Conservation (phyloP, 2,113 vertebrate genomes). For the Crotalus horridus region DNA sequence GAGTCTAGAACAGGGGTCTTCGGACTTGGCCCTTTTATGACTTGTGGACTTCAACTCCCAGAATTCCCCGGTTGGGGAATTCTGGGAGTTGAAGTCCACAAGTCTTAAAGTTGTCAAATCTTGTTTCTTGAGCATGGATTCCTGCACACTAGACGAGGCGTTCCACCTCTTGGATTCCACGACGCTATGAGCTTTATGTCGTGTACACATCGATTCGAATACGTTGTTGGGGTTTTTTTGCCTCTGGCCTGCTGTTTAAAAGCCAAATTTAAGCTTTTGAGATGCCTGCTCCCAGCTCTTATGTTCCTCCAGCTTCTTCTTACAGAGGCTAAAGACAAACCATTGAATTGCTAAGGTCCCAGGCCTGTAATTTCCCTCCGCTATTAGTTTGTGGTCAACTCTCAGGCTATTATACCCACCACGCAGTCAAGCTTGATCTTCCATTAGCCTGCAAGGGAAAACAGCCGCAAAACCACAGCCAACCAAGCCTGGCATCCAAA, state of each 20-base stretch:
- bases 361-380: background rate
- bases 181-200: background rate
- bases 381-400: conserved; percentile 32
- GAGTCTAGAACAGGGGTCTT: no score
- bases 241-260: background rate
- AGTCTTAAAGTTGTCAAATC: no score
- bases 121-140: background rate
- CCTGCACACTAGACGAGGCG: background rate
- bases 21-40: background rate
- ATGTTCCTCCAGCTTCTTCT: background rate
- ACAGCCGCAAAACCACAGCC: conserved; percentile 29
- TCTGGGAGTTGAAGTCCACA: background rate
- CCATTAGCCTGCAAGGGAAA: conserved; percentile 24
- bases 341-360: background rate
- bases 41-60: background rate
- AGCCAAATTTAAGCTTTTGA: background rate
- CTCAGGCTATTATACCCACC: conserved; percentile 20
- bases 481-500: no score
- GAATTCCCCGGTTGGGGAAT: background rate
- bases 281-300: background rate
- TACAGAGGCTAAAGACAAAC: no score
- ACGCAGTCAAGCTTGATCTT: background rate
- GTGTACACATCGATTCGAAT: background rate
- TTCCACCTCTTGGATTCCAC: background rate
- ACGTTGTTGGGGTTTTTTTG: background rate